A percentile compares a stretch with the other conserved stretches of the same genome.
phyloP scores from a whole-genome alignment of 2,888 invertebrate genomes.

The Campoletis raptor region DNA sequence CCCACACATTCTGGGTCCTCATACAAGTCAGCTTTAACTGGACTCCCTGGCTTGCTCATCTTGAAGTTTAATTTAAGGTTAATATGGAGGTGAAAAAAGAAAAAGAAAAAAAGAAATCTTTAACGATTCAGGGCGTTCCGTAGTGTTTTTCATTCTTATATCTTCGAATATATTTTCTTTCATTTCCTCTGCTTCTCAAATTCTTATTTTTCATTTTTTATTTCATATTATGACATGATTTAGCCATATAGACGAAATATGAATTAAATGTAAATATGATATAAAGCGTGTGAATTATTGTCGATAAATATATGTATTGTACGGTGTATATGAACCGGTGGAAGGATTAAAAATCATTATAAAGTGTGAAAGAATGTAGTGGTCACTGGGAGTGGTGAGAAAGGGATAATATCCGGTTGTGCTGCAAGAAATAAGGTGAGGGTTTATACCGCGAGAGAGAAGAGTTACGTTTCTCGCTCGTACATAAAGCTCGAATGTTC shows the following conservation, averaged over 20 bases:
- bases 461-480: conserved; percentile 7
- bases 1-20: conserved; percentile 59
- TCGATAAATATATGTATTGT: conserved; percentile 9
- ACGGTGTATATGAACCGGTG: conserved; percentile 12
- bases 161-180: neutral
- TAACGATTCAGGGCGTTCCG: conserved; percentile 62
- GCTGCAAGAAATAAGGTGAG: conserved; percentile 12
- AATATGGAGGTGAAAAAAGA: conserved; percentile 58
- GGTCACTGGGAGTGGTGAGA: conserved; percentile 2
- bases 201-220: neutral
- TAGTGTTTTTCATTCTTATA: neutral
- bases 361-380: conserved; percentile 62
- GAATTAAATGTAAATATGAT: conserved; percentile 35
- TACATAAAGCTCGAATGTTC: conserved; percentile 18
- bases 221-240: conserved; percentile 19
- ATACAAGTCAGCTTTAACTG: conserved; percentile 63
- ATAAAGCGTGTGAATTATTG: conserved; percentile 59
- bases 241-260: conserved; percentile 19
- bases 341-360: conserved; percentile 55
- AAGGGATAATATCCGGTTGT: conserved; percentile 34
- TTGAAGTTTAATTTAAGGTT: conserved; percentile 64
- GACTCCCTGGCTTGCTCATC: conserved; percentile 54
- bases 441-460: conserved; percentile 18
- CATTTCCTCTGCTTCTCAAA: neutral
- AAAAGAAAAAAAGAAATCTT: conserved; percentile 50